phyloP scores from a whole-genome alignment of 1,140 invertebrate genomes.

The Panonychus citri region DNA sequence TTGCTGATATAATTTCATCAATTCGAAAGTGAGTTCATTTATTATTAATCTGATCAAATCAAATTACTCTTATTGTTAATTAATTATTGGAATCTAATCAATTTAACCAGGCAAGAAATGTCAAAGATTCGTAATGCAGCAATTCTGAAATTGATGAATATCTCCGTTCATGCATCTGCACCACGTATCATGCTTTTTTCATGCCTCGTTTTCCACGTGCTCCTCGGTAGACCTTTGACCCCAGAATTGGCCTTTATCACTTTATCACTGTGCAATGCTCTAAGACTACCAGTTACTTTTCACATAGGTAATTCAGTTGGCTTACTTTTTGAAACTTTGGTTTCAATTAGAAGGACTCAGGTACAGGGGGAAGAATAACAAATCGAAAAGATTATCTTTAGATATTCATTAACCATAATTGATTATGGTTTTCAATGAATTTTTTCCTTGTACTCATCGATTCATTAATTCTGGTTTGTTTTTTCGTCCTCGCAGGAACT shows the following conservation, averaged over 20 bases:
- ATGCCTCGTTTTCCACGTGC: neutral
- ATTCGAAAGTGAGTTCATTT: slow-evolving; percentile 21
- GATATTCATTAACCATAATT: too few species aligned
- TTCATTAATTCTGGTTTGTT: too few species aligned
- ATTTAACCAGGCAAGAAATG: neutral
- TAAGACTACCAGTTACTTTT: neutral
- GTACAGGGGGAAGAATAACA: neutral
- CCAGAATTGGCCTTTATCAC: neutral
- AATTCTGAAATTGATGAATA: neutral
- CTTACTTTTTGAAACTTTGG: neutral
- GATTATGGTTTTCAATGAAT: too few species aligned
- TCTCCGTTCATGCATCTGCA: neutral
- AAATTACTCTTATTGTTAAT: slow-evolving; percentile 25
- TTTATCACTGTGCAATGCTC: neutral
- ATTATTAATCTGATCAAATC: slow-evolving; percentile 28
- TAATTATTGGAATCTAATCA: slow-evolving; percentile 33
- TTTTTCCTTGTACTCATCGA: too few species aligned
- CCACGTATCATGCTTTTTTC: neutral
- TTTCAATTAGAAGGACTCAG: neutral
- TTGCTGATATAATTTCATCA: slow-evolving; percentile 35
- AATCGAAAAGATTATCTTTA: too few species aligned
- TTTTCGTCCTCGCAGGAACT: too few species aligned
- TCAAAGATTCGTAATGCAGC: neutral
- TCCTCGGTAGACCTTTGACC: neutral
- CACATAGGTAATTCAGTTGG: neutral